phyloP scores from a whole-genome alignment of 2,113 vertebrate species.

The Gulo gulo region DNA sequence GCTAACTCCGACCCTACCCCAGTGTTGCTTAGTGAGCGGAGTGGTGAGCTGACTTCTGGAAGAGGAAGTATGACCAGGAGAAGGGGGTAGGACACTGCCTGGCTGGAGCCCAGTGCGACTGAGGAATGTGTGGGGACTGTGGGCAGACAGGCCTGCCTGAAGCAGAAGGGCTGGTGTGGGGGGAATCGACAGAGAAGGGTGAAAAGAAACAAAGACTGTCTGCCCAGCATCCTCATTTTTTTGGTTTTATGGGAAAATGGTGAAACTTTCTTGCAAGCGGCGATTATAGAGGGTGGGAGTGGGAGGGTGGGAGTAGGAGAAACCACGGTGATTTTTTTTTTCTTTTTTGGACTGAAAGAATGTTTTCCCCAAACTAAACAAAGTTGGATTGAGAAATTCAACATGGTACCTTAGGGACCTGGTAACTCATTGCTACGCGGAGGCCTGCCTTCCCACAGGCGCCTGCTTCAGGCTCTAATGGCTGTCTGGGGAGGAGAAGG shows the following conservation, averaged over 20 bases:
- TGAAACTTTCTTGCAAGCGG: conserved; percentile 40
- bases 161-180: background rate
- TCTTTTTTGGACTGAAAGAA: conserved; percentile 29
- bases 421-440: background rate
- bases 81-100: background rate
- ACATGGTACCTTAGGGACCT: conserved; percentile 43
- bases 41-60: background rate
- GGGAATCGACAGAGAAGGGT: background rate
- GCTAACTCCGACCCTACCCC: background rate
- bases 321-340: conserved; percentile 58
- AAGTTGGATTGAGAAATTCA: conserved; percentile 66
- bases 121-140: background rate
- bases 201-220: conserved; percentile 43
- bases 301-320: background rate
- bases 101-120: background rate
- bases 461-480: background rate
- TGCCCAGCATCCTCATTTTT: conserved; percentile 53
- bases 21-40: background rate
- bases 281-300: conserved; percentile 18
- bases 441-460: conserved; percentile 28
- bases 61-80: background rate
- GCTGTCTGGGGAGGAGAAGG: background rate
- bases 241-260: conserved; percentile 61
- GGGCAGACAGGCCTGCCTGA: background rate
- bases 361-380: conserved; percentile 65